Evolutionary conservation across 2,797 vertebrate species (phyloP).

Genomic region (Varecia variegata): DNA sequence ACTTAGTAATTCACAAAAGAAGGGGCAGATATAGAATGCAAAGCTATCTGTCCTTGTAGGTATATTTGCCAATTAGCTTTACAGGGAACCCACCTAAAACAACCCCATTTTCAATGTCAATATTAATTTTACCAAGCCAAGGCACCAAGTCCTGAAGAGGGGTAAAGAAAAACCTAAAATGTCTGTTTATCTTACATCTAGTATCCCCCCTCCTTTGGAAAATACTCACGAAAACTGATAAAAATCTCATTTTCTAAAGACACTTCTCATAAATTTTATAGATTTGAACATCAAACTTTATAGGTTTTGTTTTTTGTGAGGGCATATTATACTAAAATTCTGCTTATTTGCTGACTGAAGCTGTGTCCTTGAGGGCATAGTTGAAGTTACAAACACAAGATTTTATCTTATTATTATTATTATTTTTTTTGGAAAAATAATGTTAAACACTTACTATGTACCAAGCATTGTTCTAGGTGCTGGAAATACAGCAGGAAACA

Average conservation of each 20-base stretch:
- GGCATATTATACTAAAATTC: background rate
- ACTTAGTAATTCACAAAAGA: conserved; percentile 15
- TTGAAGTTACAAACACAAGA: background rate
- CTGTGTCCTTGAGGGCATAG: background rate
- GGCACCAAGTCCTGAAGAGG: background rate
- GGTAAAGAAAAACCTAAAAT: background rate
- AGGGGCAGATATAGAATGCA: background rate
- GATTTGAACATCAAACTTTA: background rate
- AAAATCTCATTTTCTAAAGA: conserved; percentile 34
- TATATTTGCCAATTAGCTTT: conserved; percentile 16
- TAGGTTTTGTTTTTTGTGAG: background rate
- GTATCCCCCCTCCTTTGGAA: background rate
- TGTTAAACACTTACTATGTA: background rate
- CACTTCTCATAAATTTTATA: conserved; percentile 15
- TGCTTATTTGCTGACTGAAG: background rate
- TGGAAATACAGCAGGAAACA: background rate
- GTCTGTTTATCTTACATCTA: conserved; percentile 13
- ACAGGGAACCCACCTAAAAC: background rate
- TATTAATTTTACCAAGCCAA: conserved; percentile 49
- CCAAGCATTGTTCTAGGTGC: background rate
- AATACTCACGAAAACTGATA: background rate
- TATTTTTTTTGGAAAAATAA: background rate
- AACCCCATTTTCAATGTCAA: conserved; percentile 38
- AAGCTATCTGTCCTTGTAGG: background rate
- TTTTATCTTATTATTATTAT: background rate